Evolutionary conservation across 2,797 vertebrate genomes (phyloP), one percentile per base, ranked within the genome.

Genomic region (Sebastes miniatus): DNA sequence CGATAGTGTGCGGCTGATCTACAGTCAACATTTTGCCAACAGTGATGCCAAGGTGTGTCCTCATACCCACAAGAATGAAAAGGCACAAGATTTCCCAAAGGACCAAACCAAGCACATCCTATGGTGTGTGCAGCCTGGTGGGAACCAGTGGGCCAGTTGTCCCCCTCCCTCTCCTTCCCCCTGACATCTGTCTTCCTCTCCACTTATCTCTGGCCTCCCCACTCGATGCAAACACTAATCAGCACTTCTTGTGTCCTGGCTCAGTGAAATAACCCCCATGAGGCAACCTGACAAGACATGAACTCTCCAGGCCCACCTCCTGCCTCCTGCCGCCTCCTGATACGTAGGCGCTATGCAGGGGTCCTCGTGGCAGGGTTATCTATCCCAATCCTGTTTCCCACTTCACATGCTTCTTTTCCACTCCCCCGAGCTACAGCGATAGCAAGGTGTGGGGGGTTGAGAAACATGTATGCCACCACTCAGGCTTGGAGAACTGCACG

Each of bases 361-460:
- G 74, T 92, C 81, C 32, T 10, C 72, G 80, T 78, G 80, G 83
- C 71, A 58, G 89, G 88, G 91, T 95, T 95, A 95, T 95, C 94
- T 90, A 52, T 67, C 71, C 85, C 80, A 88, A 86, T 83, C 81
- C 90, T 47, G 83, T 90, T 94, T 92, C 92, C 93, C 88, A 90
- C 91, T 90, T 91, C 89, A 95, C 95, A 96, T 96, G 96, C 91
- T 92, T 90, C 92, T 93, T 90, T 90, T 92, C 90, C 81, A 88
- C 79, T 85, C 86, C 94, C 92, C 94, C 36, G 8, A 68, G 87
- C 80, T 56, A 34, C 79, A 32, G 65, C 2, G 97, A 98, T 98
- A 98, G 96, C 92, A 87, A 97, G 97, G 97, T 97, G 97, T 97
- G 8, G 4, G 94, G 86, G 90, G 92, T 89, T 93, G 93, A 95